Conservation (phyloP, 2,888 invertebrate species). For the Cactoblastis cactorum region DNA sequence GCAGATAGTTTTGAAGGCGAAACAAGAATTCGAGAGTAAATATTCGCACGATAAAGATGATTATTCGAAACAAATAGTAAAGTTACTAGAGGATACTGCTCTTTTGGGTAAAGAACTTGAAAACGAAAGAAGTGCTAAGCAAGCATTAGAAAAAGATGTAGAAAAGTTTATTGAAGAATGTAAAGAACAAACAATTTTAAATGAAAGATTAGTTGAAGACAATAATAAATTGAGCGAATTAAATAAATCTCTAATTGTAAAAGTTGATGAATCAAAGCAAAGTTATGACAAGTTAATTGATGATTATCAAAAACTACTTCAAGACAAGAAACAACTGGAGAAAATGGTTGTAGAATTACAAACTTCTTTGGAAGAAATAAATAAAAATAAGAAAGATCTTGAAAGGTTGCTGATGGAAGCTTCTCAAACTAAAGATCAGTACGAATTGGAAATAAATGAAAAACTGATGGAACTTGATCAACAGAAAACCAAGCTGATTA, state of each 20-base stretch:
- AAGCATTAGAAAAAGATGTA: slow-evolving; percentile 16
- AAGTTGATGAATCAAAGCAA: background rate
- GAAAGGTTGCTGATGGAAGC: background rate
- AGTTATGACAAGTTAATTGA: slow-evolving; percentile 11
- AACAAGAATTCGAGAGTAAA: slow-evolving; percentile 7
- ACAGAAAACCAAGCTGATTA: slow-evolving; percentile 31
- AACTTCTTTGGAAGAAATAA: slow-evolving; percentile 13
- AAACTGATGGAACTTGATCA: slow-evolving; percentile 22
- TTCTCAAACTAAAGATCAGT: background rate
- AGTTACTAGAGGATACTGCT: background rate
- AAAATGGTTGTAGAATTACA: slow-evolving; percentile 12
- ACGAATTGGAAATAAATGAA: slow-evolving; percentile 23
- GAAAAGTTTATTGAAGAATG: slow-evolving; percentile 18
- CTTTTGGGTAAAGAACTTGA: slow-evolving; percentile 8
- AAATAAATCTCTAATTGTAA: background rate
- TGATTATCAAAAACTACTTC: slow-evolving; percentile 14
- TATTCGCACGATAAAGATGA: slow-evolving; percentile 8
- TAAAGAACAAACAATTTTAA: background rate
- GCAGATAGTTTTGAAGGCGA: slow-evolving; percentile 24
- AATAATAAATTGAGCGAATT: background rate
- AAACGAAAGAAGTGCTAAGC: slow-evolving; percentile 14
- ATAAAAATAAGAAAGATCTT: slow-evolving; percentile 22
- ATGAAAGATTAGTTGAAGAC: background rate
- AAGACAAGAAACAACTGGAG: slow-evolving; percentile 25
- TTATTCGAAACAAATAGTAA: background rate